Evolutionary conservation across 2,888 invertebrate genomes (phyloP).

Genomic region (Schizotus pectinicornis): DNA sequence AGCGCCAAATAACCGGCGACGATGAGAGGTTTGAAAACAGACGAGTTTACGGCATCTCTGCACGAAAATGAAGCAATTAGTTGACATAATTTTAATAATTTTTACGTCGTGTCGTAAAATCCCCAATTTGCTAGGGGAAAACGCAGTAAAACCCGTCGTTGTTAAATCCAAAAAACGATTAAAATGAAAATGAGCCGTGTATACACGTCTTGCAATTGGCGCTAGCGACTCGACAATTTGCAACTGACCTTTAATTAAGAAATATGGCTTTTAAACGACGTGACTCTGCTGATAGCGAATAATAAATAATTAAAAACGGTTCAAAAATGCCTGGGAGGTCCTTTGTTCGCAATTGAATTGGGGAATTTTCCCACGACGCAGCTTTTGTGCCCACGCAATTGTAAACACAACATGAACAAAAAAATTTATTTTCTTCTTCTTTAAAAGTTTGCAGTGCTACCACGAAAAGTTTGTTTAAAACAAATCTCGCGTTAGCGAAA

Average conservation of each 20-base stretch:
- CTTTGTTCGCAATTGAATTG: too few species aligned
- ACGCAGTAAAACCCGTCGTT: constrained; percentile 9
- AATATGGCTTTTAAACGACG: constrained; percentile 10
- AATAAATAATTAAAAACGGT: constrained; percentile 9
- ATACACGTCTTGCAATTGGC: constrained; percentile 3
- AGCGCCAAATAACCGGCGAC: not conserved
- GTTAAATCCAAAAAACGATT: constrained; percentile 26
- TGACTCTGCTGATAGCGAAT: constrained; percentile 7
- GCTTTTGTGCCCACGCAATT: too few species aligned
- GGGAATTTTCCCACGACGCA: too few species aligned
- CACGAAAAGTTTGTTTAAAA: too few species aligned
- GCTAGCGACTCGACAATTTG: constrained; percentile 14
- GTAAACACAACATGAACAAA: too few species aligned
- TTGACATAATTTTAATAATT: constrained; percentile 8
- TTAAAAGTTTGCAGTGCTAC: too few species aligned
- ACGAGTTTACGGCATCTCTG: not conserved
- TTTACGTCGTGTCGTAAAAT: constrained; percentile 9
- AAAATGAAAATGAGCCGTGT: constrained; percentile 22
- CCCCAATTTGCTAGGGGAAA: constrained; percentile 1
- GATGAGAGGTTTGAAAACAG: not conserved
- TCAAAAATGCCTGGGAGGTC: too few species aligned
- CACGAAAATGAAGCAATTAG: not conserved
- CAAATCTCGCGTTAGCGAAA: too few species aligned
- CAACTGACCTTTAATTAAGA: constrained; percentile 25
- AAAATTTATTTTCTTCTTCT: too few species aligned